Evolutionary conservation across 2,888 invertebrate species (phyloP).

Genomic region (Drosophila bunnanda): DNA sequence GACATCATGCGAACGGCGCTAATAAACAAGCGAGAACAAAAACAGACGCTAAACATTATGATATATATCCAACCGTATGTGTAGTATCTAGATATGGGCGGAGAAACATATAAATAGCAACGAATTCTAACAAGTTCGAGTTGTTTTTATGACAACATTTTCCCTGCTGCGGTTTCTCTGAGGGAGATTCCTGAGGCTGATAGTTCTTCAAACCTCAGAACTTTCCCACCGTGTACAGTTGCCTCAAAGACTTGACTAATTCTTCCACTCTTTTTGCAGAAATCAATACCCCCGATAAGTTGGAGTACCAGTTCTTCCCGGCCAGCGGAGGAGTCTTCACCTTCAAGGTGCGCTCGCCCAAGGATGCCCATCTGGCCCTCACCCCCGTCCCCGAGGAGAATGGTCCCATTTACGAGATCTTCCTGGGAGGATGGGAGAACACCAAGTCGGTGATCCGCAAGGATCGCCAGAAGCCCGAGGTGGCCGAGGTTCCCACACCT

Average conservation of each 20-base stretch:
- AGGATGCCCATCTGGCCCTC: conserved; percentile 94
- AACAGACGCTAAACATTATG: conserved; percentile 47
- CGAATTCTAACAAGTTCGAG: conserved; percentile 14
- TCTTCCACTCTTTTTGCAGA: conserved; percentile 86
- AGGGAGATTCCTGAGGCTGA: conserved; percentile 28
- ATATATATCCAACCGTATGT: conserved; percentile 8
- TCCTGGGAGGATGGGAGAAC: conserved; percentile 96
- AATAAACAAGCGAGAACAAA: conserved; percentile 39
- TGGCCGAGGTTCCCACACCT: conserved; percentile 89
- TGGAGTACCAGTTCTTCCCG: conserved; percentile 93
- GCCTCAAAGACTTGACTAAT: neutral
- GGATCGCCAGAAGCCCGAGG: conserved; percentile 91
- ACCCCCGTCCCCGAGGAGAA: conserved; percentile 89
- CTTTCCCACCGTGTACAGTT: conserved; percentile 32
- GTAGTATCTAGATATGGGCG: conserved; percentile 3
- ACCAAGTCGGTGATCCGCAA: conserved; percentile 92
- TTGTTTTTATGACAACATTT: conserved; percentile 20
- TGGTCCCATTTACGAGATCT: conserved; percentile 93
- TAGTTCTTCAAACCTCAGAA: conserved; percentile 13
- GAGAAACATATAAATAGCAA: conserved; percentile 26
- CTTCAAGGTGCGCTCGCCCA: conserved; percentile 91
- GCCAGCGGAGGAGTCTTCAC: conserved; percentile 88
- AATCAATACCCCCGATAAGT: conserved; percentile 91
- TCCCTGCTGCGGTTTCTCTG: conserved; percentile 11
- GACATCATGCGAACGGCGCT: conserved; percentile 65